Percentiles rank a stretch among this genome's conserved stretches.
phyloP scores from a whole-genome alignment of 2,888 invertebrate genomes.

The Ochlodes sylvanus region DNA sequence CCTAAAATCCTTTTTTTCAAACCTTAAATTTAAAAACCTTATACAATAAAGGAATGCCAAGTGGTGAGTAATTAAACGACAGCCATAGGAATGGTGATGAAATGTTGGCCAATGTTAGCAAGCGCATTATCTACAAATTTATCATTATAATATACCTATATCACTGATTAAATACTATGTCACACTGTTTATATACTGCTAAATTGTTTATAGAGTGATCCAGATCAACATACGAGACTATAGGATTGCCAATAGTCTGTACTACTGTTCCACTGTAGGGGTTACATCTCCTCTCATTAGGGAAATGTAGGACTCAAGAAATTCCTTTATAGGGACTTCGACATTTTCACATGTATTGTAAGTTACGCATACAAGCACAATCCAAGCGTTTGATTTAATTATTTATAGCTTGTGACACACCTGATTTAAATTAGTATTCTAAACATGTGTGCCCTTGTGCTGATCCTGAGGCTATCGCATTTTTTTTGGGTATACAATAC shows the following conservation, averaged over 20 bases:
- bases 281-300: too few relatives aligned
- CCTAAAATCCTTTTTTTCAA: too few relatives aligned
- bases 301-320: too few relatives aligned
- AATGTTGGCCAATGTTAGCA: conserved; percentile 10
- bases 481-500: background rate
- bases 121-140: conserved; percentile 19
- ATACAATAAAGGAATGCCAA: too few relatives aligned
- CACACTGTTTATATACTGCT: conserved; percentile 22
- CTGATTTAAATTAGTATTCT: conserved; percentile 9
- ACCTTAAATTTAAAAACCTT: too few relatives aligned
- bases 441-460: conserved; percentile 8
- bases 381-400: background rate
- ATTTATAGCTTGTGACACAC: conserved; percentile 9
- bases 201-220: background rate
- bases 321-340: too few relatives aligned
- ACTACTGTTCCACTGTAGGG: too few relatives aligned
- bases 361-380: background rate
- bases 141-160: too few relatives aligned
- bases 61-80: background rate
- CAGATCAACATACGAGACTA: too few relatives aligned
- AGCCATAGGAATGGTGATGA: background rate
- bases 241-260: too few relatives aligned
- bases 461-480: background rate
- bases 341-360: too few relatives aligned
- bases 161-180: conserved; percentile 11